Conservation (phyloP, 37 sponge, comb jelly and placozoan species). For the Mnemiopsis leidyi region DNA sequence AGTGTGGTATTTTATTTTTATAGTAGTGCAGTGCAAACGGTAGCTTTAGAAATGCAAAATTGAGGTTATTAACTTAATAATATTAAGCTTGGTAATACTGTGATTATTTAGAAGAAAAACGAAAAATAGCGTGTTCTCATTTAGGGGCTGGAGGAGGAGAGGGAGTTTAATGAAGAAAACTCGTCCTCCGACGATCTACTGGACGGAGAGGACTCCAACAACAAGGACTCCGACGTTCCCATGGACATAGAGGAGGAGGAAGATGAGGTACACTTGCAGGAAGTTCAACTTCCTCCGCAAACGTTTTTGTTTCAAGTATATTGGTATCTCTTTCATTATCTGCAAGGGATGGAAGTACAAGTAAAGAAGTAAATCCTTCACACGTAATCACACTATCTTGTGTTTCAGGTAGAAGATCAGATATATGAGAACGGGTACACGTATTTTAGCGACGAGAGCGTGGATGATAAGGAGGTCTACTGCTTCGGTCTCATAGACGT, state of each 20-base stretch:
- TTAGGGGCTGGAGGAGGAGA: constrained; percentile 20
- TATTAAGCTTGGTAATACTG: no score
- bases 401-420: background rate
- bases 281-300: background rate
- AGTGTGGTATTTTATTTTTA: no score
- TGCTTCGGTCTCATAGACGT: constrained; percentile 47
- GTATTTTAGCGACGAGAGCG: background rate
- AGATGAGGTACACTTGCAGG: constrained; percentile 21
- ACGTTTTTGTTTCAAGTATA: background rate
- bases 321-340: no score
- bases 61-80: no score
- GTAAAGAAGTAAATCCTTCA: no score
- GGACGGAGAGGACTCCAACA: constrained; percentile 47
- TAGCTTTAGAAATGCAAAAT: no score
- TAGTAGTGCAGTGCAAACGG: no score
- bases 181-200: constrained; percentile 65
- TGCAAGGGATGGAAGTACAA: no score
- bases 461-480: constrained; percentile 20
- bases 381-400: no score
- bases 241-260: constrained; percentile 37
- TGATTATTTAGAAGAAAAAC: no score
- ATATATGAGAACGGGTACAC: constrained; percentile 24
- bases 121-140: background rate
- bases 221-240: constrained; percentile 18
- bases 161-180: background rate